These are phyloP conservation scores for Spodoptera picta DNA, from an alignment of 2,888 invertebrate genomes.

Conservation along the genomic window DNA sequence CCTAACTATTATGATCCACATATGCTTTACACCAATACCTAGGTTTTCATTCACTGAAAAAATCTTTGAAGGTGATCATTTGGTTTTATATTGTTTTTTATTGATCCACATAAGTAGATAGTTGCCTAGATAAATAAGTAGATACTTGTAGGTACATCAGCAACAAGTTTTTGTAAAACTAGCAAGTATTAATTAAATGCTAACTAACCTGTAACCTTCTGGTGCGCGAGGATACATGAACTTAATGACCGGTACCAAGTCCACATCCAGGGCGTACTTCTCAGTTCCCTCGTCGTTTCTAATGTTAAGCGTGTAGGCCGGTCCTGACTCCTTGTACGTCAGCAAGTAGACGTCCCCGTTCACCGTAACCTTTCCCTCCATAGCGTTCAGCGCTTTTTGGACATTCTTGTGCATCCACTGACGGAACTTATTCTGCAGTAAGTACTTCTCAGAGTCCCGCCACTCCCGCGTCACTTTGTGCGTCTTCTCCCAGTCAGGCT, in stretches of 20 bases:
- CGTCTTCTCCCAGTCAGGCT: slow-evolving; percentile 75
- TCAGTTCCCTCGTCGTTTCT: slow-evolving; percentile 62
- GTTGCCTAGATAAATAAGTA: too few species aligned
- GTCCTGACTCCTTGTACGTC: slow-evolving; percentile 80
- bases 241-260: slow-evolving; percentile 87
- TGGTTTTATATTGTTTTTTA: too few species aligned
- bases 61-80: too few species aligned
- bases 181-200: too few species aligned
- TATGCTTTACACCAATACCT: too few species aligned
- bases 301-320: slow-evolving; percentile 87
- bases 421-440: slow-evolving; percentile 83
- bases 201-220: slow-evolving; percentile 71
- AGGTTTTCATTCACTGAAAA: too few species aligned
- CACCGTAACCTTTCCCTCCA: slow-evolving; percentile 69
- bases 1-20: too few species aligned
- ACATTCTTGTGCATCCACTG: slow-evolving; percentile 87
- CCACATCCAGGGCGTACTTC: slow-evolving; percentile 79
- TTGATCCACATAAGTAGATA: too few species aligned
- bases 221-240: slow-evolving; percentile 82
- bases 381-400: slow-evolving; percentile 77
- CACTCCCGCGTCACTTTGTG: slow-evolving; percentile 79
- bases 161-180: background rate
- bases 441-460: slow-evolving; percentile 81
- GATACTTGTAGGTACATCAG: too few species aligned
- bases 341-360: slow-evolving; percentile 71